These are phyloP conservation scores for Chaetorhynchus papuensis DNA, from an alignment of 2,113 vertebrate genomes.

Conservation along the genomic window DNA sequence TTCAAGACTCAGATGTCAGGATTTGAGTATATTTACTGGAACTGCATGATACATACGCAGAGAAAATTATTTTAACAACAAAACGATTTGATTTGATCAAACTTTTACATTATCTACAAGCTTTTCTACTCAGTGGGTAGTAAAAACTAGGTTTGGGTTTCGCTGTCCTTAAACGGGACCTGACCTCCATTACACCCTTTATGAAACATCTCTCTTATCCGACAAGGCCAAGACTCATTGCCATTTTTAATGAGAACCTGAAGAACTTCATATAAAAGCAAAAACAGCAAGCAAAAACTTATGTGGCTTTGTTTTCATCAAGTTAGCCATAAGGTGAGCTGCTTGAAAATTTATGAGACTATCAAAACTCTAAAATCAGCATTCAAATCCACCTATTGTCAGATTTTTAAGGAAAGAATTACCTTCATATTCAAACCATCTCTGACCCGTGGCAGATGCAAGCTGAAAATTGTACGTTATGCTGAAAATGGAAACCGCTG, in stretches of 20 bases:
- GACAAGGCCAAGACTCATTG: neutral
- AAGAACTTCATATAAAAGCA: neutral
- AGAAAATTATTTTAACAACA: neutral
- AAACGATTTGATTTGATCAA: neutral
- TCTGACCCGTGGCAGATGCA: neutral
- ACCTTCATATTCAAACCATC: neutral
- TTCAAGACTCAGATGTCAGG: neutral
- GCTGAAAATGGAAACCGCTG: slow-evolving; percentile 5
- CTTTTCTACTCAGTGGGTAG: neutral
- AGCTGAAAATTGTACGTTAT: neutral
- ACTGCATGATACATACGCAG: neutral
- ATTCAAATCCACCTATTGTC: neutral
- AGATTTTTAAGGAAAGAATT: neutral
- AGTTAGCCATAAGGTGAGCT: neutral
- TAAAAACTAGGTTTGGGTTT: neutral
- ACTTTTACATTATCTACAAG: neutral
- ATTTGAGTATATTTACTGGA: neutral
- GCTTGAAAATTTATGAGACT: neutral
- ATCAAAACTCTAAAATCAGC: neutral
- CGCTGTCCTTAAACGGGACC: neutral
- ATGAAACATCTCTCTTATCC: neutral
- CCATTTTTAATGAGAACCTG: neutral
- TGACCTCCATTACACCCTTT: neutral
- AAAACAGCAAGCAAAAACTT: neutral
- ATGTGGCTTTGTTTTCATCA: neutral